phyloP scores from a whole-genome alignment of 2,113 vertebrate genomes.

The Etia nguti region DNA sequence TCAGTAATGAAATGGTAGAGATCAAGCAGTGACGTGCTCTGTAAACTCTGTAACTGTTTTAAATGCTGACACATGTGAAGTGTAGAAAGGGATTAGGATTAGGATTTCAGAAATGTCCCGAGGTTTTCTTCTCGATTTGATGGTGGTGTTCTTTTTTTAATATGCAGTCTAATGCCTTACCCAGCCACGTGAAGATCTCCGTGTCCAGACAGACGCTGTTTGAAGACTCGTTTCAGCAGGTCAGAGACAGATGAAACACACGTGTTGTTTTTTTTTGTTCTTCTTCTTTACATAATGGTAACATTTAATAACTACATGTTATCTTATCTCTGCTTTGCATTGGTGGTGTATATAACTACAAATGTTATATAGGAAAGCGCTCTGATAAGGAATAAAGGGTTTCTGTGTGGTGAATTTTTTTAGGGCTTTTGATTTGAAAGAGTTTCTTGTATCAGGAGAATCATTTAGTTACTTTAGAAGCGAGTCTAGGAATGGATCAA shows the following conservation, averaged over 20 bases:
- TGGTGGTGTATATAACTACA: background rate
- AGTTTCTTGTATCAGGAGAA: background rate
- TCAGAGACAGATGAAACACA: slow-evolving; percentile 38
- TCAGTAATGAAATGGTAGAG: background rate
- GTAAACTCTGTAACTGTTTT: background rate
- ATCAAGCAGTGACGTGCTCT: background rate
- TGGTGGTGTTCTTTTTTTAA: background rate
- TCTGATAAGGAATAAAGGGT: background rate
- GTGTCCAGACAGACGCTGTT: slow-evolving; percentile 96
- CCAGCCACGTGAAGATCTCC: slow-evolving; percentile 96
- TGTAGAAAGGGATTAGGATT: background rate
- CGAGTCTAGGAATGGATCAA: background rate
- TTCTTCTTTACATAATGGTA: background rate
- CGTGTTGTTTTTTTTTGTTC: background rate
- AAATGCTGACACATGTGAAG: background rate
- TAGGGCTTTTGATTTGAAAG: background rate
- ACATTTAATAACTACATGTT: background rate
- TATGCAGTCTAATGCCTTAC: slow-evolving; percentile 87
- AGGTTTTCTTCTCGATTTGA: background rate
- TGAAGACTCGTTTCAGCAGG: slow-evolving; percentile 98
- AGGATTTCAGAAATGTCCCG: background rate
- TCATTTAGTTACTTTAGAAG: background rate
- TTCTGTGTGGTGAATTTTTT: background rate
- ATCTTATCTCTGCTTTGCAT: background rate
- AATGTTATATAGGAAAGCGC: background rate